Percentiles rank a stretch among this genome's conserved stretches.
Conservation (phyloP, 2,113 vertebrate species). For the Sinocyclocheilus grahami region DNA sequence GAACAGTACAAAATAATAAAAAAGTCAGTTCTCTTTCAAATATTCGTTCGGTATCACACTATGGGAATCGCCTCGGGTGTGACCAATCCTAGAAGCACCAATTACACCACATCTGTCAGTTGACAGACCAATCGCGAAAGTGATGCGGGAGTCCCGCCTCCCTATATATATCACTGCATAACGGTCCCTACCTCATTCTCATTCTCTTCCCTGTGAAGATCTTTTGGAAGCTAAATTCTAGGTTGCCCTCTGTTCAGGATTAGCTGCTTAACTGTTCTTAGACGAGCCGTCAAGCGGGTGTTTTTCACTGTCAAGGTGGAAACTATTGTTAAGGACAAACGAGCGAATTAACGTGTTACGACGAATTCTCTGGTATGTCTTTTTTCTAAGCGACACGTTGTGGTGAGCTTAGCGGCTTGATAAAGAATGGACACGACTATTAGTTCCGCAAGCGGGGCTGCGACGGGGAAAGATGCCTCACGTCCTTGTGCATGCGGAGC, state of each 20-base stretch:
- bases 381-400: not conserved
- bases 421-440: too few relatives aligned
- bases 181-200: not conserved
- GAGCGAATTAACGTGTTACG: not conserved
- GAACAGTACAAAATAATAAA: too few relatives aligned
- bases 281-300: not conserved
- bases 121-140: not conserved
- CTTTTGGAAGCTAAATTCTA: not conserved
- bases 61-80: not conserved
- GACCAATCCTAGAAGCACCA: not conserved
- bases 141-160: not conserved
- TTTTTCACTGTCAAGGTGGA: not conserved
- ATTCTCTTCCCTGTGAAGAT: not conserved
- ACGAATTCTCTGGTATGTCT: not conserved
- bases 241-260: not conserved
- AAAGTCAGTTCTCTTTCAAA: not conserved
- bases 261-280: not conserved
- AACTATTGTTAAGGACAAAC: not conserved
- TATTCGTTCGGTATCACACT: not conserved
- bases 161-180: not conserved
- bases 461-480: too few relatives aligned
- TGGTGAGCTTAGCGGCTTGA: too few relatives aligned
- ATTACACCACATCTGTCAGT: not conserved
- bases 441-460: too few relatives aligned
- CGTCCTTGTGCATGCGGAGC: too few relatives aligned